These are phyloP conservation scores for Actias luna DNA, from an alignment of 2,888 invertebrate genomes.

Conservation along the genomic window DNA sequence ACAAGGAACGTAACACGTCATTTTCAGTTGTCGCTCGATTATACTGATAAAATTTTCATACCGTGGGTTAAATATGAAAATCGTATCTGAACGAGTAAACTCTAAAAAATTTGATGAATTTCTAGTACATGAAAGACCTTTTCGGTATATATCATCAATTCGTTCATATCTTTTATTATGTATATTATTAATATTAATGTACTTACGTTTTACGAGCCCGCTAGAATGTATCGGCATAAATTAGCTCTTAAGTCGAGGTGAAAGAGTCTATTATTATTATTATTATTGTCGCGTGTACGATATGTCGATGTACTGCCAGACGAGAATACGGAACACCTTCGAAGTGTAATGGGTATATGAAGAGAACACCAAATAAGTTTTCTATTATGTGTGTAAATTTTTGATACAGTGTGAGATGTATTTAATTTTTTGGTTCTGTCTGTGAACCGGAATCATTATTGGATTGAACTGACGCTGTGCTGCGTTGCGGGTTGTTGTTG, in stretches of 20 bases:
- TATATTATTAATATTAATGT: slow-evolving; percentile 11
- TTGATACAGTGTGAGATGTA: neutral
- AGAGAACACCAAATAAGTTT: slow-evolving; percentile 43
- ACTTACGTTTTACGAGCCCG: neutral
- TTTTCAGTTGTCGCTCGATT: no score
- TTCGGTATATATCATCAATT: neutral
- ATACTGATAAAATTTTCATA: no score
- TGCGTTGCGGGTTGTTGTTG: slow-evolving; percentile 13
- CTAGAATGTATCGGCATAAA: neutral
- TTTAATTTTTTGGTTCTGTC: no score
- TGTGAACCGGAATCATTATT: neutral
- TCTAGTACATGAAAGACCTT: neutral
- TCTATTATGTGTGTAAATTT: slow-evolving; percentile 21
- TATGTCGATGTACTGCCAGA: slow-evolving; percentile 46
- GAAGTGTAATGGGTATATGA: slow-evolving; percentile 35
- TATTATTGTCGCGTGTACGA: slow-evolving; percentile 30
- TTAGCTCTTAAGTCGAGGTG: slow-evolving; percentile 32
- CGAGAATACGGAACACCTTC: slow-evolving; percentile 31
- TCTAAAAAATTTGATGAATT: no score
- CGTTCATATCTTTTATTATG: slow-evolving; percentile 17
- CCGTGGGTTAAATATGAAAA: no score
- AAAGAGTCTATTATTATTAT: slow-evolving; percentile 40
- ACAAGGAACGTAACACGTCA: no score
- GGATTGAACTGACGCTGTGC: neutral
- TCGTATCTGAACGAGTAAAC: no score